These are phyloP conservation scores for Paedocypris sp. DNA, from an alignment of 2,113 vertebrate genomes.

Conservation along the genomic window DNA sequence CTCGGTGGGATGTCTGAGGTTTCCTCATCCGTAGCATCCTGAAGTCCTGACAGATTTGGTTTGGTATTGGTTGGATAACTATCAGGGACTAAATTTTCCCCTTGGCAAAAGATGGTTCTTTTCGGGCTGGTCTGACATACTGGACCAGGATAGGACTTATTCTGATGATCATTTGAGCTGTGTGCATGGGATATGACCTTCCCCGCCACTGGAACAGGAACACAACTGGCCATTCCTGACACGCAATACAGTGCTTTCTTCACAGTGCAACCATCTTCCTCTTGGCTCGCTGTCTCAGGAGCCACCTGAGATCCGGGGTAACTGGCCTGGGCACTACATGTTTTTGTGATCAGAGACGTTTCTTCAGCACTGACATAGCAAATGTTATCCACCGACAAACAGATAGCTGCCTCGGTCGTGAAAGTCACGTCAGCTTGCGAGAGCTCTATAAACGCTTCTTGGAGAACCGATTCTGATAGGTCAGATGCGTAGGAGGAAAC, in stretches of 20 bases:
- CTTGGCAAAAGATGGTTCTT: constrained; percentile 35
- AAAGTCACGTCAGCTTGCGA: constrained; percentile 86
- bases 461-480: constrained; percentile 91
- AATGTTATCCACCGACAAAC: constrained; percentile 80
- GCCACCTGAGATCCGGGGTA: constrained; percentile 43
- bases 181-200: constrained; percentile 68
- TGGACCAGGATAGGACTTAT: constrained; percentile 34
- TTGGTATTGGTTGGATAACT: constrained; percentile 48
- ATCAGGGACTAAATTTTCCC: constrained; percentile 47
- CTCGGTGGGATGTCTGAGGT: neutral
- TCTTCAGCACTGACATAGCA: constrained; percentile 72
- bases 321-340: constrained; percentile 56
- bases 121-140: constrained; percentile 43
- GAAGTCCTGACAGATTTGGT: constrained; percentile 36
- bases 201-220: constrained; percentile 82
- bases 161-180: constrained; percentile 51
- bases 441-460: constrained; percentile 94
- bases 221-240: constrained; percentile 83
- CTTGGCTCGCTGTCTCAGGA: constrained; percentile 39
- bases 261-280: constrained; percentile 67
- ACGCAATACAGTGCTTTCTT: constrained; percentile 84
- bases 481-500: constrained; percentile 87
- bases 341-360: constrained; percentile 52
- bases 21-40: constrained; percentile 28
- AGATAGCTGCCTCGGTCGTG: constrained; percentile 84